phyloP scores from a whole-genome alignment of 2,888 invertebrate genomes.

The Smittia sp. region DNA sequence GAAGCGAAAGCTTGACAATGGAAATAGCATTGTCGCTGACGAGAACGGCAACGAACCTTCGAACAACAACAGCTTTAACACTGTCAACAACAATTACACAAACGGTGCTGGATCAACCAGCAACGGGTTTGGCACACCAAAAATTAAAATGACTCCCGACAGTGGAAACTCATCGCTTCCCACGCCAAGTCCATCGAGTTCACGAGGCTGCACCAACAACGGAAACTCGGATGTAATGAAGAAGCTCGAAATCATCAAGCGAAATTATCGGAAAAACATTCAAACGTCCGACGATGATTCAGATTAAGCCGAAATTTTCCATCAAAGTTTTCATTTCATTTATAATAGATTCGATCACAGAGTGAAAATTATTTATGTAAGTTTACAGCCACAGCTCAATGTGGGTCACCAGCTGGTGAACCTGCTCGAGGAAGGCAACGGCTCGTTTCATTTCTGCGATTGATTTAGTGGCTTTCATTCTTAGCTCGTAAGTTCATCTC shows the following conservation, averaged over 20 bases:
- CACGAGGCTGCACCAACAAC: neutral
- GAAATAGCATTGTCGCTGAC: neutral
- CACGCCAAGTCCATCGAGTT: neutral
- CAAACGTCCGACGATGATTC: constrained; percentile 37
- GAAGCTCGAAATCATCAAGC: constrained; percentile 29
- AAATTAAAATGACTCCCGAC: constrained; percentile 19
- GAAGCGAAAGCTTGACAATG: constrained; percentile 8
- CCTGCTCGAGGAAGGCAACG: no score
- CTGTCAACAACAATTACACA: constrained; percentile 4
- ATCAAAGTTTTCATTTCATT: no score
- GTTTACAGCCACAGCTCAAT: no score
- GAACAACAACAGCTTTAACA: neutral
- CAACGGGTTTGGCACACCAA: neutral
- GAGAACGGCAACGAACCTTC: neutral
- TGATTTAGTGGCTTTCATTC: neutral
- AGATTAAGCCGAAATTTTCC: constrained; percentile 12
- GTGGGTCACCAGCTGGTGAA: no score
- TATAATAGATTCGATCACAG: no score
- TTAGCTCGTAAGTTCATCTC: neutral
- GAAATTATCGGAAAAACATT: constrained; percentile 33
- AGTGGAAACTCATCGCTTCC: neutral
- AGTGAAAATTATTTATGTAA: no score
- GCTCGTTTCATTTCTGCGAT: no score
- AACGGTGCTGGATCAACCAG: neutral
- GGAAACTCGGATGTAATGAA: neutral